Evolutionary conservation across 2,888 invertebrate species (phyloP).

Genomic region (Melinaea menophilus): DNA sequence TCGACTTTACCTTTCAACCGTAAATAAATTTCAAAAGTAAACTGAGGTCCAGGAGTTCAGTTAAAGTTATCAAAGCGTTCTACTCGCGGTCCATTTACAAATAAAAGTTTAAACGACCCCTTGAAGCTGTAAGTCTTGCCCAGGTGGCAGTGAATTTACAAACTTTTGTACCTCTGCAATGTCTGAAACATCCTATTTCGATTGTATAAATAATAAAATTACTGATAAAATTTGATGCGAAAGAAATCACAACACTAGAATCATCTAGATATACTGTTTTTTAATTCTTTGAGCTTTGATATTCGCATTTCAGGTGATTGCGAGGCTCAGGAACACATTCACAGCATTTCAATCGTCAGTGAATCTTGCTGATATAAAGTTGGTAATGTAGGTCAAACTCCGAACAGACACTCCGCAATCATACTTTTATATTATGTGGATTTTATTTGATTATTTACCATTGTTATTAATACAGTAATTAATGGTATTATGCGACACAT

Average conservation of each 20-base stretch:
- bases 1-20: too few relatives aligned
- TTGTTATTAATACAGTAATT: background rate
- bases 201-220: slow-evolving; percentile 2
- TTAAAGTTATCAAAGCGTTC: slow-evolving; percentile 8
- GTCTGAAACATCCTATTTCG: slow-evolving; percentile 15
- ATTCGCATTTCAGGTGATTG: background rate
- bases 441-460: background rate
- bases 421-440: slow-evolving; percentile 19
- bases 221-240: background rate
- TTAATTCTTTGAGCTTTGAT: background rate
- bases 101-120: slow-evolving; percentile 36
- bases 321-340: slow-evolving; percentile 12
- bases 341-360: slow-evolving; percentile 18
- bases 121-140: slow-evolving; percentile 44
- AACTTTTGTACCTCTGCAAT: slow-evolving; percentile 32
- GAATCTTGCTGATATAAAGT: slow-evolving; percentile 23
- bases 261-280: background rate
- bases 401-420: slow-evolving; percentile 20
- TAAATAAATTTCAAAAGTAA: too few relatives aligned
- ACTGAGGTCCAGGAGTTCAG: too few relatives aligned
- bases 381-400: slow-evolving; percentile 26
- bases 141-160: slow-evolving; percentile 55
- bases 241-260: background rate
- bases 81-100: slow-evolving; percentile 25
- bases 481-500: background rate